phyloP scores from a whole-genome alignment of 2,797 vertebrate genomes.

The Anniella stebbinsi region DNA sequence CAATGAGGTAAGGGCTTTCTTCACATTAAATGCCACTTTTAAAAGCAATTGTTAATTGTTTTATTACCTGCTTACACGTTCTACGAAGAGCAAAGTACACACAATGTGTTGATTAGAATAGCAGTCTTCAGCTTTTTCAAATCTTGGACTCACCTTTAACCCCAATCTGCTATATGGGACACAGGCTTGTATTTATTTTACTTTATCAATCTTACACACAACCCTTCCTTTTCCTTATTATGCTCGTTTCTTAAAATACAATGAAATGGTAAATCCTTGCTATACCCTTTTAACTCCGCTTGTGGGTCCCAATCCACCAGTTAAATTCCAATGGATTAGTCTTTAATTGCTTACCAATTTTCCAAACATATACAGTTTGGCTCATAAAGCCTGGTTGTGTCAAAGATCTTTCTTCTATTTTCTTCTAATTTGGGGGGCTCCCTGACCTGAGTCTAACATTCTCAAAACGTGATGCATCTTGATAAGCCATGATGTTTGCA shows the following conservation, averaged over 20 bases:
- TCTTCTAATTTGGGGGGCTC: background rate
- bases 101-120: conserved; percentile 16
- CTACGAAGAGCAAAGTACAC: conserved; percentile 39
- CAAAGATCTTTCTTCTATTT: background rate
- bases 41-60: background rate
- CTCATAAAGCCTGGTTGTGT: background rate
- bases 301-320: background rate
- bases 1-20: background rate
- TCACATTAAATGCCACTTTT: background rate
- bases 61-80: conserved; percentile 16
- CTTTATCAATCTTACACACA: background rate
- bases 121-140: background rate
- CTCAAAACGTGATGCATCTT: background rate
- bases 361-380: conserved; percentile 20
- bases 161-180: background rate
- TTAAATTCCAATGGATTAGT: background rate
- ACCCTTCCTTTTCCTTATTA: background rate
- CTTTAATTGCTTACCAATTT: background rate
- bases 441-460: background rate
- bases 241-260: background rate
- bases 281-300: background rate
- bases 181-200: background rate
- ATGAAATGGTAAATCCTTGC: no score
- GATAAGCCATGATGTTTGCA: conserved; percentile 2
- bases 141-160: conserved; percentile 11